Percentiles rank a stretch among this genome's conserved stretches.
These are phyloP conservation scores for Eugnorisma glareosa DNA, from an alignment of 2,888 invertebrate genomes.

Conservation along the genomic window DNA sequence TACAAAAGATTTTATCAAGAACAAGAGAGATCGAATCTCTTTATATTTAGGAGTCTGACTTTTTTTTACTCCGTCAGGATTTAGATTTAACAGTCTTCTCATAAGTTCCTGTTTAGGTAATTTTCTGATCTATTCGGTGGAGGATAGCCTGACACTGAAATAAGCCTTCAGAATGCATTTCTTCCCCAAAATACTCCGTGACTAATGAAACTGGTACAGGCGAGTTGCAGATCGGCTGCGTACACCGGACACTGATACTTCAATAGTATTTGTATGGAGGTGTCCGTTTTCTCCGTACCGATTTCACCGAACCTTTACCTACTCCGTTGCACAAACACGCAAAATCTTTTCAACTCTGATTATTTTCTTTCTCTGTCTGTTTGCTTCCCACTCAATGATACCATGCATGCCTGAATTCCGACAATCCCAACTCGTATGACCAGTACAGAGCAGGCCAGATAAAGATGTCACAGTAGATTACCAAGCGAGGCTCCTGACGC, in stretches of 20 bases:
- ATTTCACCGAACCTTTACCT: not conserved
- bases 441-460: constrained; percentile 40
- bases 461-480: constrained; percentile 57
- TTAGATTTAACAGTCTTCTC: not conserved
- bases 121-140: not conserved
- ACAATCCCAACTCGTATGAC: constrained; percentile 25
- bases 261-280: not conserved
- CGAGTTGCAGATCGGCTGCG: not conserved
- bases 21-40: constrained; percentile 1
- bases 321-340: not conserved
- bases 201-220: not conserved
- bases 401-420: constrained; percentile 47
- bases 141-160: not conserved
- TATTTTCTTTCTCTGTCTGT: constrained; percentile 30
- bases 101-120: not conserved
- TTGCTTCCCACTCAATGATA: constrained; percentile 47
- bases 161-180: not conserved
- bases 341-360: not conserved
- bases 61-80: not conserved
- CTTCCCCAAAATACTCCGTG: not conserved
- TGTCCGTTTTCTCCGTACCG: not conserved
- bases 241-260: not conserved
- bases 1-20: not conserved
- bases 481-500: constrained; percentile 42
- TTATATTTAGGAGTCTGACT: not conserved